Evolutionary conservation across 2,888 invertebrate species (phyloP).

Genomic region (Protophormia terraenovae): DNA sequence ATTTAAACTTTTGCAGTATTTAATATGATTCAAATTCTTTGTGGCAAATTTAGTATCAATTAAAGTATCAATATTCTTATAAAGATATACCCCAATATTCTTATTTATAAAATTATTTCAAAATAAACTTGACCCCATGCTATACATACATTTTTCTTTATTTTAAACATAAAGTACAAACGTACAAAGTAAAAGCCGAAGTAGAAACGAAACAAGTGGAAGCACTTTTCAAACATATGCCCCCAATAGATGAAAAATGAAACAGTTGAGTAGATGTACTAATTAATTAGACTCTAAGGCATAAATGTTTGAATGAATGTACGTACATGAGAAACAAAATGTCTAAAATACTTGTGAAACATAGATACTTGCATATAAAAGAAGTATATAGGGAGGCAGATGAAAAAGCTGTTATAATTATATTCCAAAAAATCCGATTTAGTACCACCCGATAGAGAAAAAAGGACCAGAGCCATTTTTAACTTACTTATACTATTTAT

Average conservation of each 20-base stretch:
- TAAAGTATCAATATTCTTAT: too few relatives aligned
- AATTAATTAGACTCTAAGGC: conserved; percentile 67
- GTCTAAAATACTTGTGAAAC: conserved; percentile 2
- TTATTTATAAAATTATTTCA: too few relatives aligned
- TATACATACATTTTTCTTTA: background rate
- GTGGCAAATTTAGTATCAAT: too few relatives aligned
- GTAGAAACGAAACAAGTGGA: background rate
- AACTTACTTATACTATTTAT: too few relatives aligned
- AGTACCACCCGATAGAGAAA: too few relatives aligned
- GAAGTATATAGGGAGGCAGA: background rate
- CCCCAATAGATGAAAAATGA: background rate
- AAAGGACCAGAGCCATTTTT: too few relatives aligned
- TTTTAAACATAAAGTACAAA: background rate
- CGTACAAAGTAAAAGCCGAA: background rate
- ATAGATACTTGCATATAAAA: background rate
- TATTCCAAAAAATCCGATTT: too few relatives aligned
- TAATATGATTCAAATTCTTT: too few relatives aligned
- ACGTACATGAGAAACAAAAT: conserved; percentile 12
- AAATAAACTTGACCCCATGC: too few relatives aligned
- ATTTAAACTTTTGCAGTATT: too few relatives aligned
- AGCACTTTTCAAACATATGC: conserved; percentile 10
- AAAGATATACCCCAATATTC: too few relatives aligned
- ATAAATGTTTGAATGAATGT: conserved; percentile 27
- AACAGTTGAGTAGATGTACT: conserved; percentile 51
- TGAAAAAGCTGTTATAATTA: background rate